phyloP scores from a whole-genome alignment of 2,888 invertebrate species.

The Heteromyza rotundicornis region DNA sequence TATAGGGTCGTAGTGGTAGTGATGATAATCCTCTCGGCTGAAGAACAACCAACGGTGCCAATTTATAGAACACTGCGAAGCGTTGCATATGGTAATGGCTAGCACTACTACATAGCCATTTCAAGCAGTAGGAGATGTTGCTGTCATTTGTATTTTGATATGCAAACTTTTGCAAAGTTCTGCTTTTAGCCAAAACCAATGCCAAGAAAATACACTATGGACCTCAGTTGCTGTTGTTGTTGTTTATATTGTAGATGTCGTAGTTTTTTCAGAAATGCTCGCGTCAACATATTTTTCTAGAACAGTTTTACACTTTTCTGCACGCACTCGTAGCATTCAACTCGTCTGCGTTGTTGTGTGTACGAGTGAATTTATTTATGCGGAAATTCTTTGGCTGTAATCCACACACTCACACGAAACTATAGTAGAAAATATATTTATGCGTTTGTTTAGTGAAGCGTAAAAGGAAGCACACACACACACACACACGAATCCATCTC shows the following conservation, averaged over 20 bases:
- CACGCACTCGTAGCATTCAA: too few species aligned
- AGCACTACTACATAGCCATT: conserved; percentile 5
- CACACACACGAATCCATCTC: conserved; percentile 34
- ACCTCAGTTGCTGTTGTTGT: conserved; percentile 19
- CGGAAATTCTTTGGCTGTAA: too few species aligned
- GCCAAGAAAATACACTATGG: conserved; percentile 3
- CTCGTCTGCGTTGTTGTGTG: too few species aligned
- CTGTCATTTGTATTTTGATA: conserved; percentile 10
- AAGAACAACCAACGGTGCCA: too few species aligned
- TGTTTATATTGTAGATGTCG: conserved; percentile 12
- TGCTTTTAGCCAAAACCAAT: conserved; percentile 5
- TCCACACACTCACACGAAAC: conserved; percentile 42
- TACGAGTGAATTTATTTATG: too few species aligned
- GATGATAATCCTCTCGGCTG: too few species aligned
- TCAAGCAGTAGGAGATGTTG: too few species aligned
- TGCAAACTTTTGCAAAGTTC: neutral
- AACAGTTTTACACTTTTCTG: conserved; percentile 13
- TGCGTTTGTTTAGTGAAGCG: conserved; percentile 53
- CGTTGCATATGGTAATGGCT: conserved; percentile 15
- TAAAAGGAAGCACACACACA: conserved; percentile 40
- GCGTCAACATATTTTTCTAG: conserved; percentile 31
- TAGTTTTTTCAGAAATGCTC: conserved; percentile 28
- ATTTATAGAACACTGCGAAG: conserved; percentile 42
- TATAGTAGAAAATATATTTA: conserved; percentile 48
- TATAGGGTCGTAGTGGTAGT: neutral